phyloP scores from a whole-genome alignment of 2,113 vertebrate species.

The Okapia johnstoni region DNA sequence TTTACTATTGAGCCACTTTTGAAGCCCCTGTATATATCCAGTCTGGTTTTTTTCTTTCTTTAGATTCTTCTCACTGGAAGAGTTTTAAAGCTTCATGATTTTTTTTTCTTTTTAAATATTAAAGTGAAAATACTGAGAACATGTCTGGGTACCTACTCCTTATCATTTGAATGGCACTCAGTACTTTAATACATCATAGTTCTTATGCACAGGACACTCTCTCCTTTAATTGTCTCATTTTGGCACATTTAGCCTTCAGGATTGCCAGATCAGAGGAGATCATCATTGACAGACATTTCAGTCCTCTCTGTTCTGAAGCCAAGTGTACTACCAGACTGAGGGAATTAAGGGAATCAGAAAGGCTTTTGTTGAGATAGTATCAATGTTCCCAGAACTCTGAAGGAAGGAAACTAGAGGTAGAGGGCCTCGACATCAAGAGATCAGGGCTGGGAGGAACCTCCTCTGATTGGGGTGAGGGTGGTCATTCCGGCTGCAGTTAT shows the following conservation, averaged over 20 bases:
- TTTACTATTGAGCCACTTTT: neutral
- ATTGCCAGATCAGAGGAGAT: neutral
- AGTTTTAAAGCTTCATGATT: neutral
- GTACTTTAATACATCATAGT: neutral
- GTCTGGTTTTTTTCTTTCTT: neutral
- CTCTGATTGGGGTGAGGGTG: neutral
- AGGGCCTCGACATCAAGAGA: neutral
- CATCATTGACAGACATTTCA: neutral
- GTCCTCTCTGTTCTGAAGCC: constrained; percentile 36
- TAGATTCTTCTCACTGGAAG: neutral
- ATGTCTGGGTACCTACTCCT: neutral
- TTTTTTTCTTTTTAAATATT: neutral
- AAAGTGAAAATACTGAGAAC: neutral
- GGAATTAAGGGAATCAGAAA: neutral
- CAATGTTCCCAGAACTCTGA: neutral
- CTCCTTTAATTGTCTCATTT: constrained; percentile 40
- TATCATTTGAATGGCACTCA: neutral
- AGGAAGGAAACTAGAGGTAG: constrained; percentile 5
- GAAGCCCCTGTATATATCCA: neutral
- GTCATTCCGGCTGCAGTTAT: neutral
- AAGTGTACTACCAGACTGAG: neutral
- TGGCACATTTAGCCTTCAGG: neutral
- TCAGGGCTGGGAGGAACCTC: neutral
- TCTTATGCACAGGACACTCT: fast-evolving
- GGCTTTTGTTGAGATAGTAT: neutral